Percentiles rank a stretch among this genome's conserved stretches.
Evolutionary conservation across 2,888 invertebrate species (phyloP).

Genomic region (Eurytoma californica): DNA sequence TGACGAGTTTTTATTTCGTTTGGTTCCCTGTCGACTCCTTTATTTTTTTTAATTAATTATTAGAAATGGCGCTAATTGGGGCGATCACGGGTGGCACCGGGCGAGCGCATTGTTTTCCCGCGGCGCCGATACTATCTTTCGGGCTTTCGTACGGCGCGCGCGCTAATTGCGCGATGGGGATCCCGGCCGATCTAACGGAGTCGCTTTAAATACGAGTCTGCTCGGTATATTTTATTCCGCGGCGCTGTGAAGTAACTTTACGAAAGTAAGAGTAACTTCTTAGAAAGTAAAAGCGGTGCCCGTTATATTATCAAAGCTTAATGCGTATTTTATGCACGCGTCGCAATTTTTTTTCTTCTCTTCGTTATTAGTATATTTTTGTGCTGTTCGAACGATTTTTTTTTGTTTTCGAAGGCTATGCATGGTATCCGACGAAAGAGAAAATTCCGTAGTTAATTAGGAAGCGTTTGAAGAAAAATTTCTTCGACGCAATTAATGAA

Average conservation of each 20-base stretch:
- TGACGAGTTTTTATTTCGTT: neutral
- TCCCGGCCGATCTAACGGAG: neutral
- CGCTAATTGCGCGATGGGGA: neutral
- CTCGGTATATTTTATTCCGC: slow-evolving; percentile 11
- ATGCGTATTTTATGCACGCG: slow-evolving; percentile 36
- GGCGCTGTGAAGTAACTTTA: slow-evolving; percentile 35
- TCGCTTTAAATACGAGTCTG: neutral
- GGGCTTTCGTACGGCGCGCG: neutral
- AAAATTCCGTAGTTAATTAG: no score
- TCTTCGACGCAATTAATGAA: no score
- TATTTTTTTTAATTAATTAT: neutral
- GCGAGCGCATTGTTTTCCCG: neutral
- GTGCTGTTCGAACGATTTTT: neutral
- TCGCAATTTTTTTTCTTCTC: slow-evolving; percentile 3
- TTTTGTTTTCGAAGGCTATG: neutral
- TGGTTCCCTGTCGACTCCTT: neutral
- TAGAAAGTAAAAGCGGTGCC: slow-evolving; percentile 46
- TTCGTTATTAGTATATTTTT: neutral
- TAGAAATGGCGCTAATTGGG: no score
- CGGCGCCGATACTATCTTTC: neutral
- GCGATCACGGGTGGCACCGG: no score
- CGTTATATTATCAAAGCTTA: slow-evolving; percentile 18
- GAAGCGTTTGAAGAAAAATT: no score
- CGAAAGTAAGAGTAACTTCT: slow-evolving; percentile 44
- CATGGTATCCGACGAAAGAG: no score